Evolutionary conservation across 2,113 vertebrate genomes (phyloP).

Genomic region (Tragelaphus buxtoni): DNA sequence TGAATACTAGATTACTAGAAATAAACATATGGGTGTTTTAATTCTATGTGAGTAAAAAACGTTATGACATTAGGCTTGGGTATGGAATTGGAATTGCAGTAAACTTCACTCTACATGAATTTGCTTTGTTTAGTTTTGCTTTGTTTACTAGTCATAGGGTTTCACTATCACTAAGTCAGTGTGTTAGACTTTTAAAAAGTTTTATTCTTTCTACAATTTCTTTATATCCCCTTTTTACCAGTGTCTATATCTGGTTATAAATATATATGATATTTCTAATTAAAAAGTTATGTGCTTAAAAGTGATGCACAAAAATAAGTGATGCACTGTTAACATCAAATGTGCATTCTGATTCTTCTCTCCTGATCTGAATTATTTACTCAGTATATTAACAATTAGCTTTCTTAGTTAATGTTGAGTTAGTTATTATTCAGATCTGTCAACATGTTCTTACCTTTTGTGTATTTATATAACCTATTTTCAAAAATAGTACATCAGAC

Average conservation of each 20-base stretch:
- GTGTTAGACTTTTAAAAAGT: not conserved
- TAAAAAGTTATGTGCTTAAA: not conserved
- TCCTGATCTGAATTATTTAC: not conserved
- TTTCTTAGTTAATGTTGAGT: not conserved
- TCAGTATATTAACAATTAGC: not conserved
- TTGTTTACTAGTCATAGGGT: not conserved
- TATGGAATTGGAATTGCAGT: not conserved
- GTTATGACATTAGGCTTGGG: not conserved
- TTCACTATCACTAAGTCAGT: not conserved
- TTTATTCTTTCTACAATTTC: not conserved
- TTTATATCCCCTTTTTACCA: not conserved
- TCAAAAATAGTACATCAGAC: not conserved
- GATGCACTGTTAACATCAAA: not conserved
- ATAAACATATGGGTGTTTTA: not conserved
- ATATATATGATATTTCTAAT: not conserved
- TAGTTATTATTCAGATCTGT: not conserved
- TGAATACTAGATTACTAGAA: constrained; percentile 27
- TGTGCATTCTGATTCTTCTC: not conserved
- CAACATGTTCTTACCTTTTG: not conserved
- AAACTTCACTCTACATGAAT: not conserved
- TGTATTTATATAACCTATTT: not conserved
- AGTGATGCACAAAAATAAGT: not conserved
- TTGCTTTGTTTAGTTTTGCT: not conserved
- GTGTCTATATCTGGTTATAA: not conserved
- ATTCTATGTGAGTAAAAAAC: not conserved